Conservation (phyloP, 2,888 invertebrate species). For the Rugalucina vietnamica region DNA sequence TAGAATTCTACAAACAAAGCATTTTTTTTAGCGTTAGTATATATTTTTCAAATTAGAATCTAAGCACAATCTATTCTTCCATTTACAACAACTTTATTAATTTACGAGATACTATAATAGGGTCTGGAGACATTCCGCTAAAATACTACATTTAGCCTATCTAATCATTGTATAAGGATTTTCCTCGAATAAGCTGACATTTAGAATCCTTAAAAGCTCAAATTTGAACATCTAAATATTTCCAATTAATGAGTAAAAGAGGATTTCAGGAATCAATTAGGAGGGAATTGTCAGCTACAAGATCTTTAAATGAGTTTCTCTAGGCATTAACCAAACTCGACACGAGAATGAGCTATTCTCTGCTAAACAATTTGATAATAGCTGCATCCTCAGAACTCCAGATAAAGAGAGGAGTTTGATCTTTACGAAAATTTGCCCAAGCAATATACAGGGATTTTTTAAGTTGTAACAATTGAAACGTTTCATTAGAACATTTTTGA, state of each 20-base stretch:
- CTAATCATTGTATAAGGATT: slow-evolving; percentile 28
- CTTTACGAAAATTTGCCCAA: too few relatives aligned
- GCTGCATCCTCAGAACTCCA: too few relatives aligned
- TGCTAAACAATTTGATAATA: too few relatives aligned
- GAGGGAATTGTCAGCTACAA: slow-evolving; percentile 1
- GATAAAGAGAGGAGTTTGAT: too few relatives aligned
- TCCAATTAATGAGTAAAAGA: slow-evolving; percentile 58
- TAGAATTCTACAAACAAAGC: too few relatives aligned
- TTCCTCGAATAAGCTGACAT: slow-evolving; percentile 29
- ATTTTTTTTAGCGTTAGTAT: too few relatives aligned
- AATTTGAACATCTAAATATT: slow-evolving; percentile 58
- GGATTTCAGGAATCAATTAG: slow-evolving; percentile 58
- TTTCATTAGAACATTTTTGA: too few relatives aligned
- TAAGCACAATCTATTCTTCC: too few relatives aligned
- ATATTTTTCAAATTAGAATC: too few relatives aligned
- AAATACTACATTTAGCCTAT: slow-evolving; percentile 14
- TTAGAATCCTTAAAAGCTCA: slow-evolving; percentile 37
- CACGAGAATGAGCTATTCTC: background rate
- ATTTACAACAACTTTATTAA: slow-evolving; percentile 4
- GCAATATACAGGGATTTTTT: too few relatives aligned
- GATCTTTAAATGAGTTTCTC: slow-evolving; percentile 9
- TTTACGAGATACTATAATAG: slow-evolving; percentile 1
- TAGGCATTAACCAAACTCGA: background rate
- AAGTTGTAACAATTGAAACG: too few relatives aligned
- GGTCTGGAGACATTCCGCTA: slow-evolving; percentile 7